Conservation (phyloP, 2,113 vertebrate genomes). For the Nerophis lumbriciformis region DNA sequence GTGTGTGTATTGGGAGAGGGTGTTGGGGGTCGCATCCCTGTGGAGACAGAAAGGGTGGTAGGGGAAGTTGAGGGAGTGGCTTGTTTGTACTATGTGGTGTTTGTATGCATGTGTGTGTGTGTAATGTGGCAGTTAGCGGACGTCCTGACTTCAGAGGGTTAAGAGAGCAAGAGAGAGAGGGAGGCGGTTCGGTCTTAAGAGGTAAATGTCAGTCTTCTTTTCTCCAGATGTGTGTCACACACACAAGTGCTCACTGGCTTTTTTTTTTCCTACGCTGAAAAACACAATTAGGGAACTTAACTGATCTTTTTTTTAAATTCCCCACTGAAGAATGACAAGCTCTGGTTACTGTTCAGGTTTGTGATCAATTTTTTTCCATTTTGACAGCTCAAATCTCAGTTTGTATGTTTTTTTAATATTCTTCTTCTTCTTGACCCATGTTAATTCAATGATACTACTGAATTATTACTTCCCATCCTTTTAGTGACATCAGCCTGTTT, state of each 20-base stretch:
- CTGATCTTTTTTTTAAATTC: conserved; percentile 11
- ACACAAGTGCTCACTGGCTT: conserved; percentile 18
- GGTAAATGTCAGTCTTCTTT: conserved; percentile 55
- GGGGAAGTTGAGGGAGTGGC: conserved; percentile 63
- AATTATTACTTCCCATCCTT: neutral
- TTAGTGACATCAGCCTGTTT: no score
- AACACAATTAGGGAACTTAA: conserved; percentile 14
- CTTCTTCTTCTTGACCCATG: neutral
- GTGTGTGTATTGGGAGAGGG: conserved; percentile 12
- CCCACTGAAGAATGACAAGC: conserved; percentile 36
- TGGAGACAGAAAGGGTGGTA: conserved; percentile 58
- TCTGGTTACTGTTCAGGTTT: conserved; percentile 45
- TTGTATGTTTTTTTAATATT: neutral
- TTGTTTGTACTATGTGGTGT: conserved; percentile 40
- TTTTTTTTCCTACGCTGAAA: conserved; percentile 13
- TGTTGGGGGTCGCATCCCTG: conserved; percentile 28
- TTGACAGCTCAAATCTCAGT: neutral
- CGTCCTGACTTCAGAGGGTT: conserved; percentile 54
- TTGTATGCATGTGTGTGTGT: conserved; percentile 1
- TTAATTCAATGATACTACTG: neutral
- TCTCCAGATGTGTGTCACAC: conserved; percentile 29
- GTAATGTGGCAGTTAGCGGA: conserved; percentile 52
- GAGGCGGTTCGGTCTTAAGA: conserved; percentile 29
- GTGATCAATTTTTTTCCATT: conserved; percentile 15
- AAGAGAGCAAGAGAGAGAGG: conserved; percentile 9